These are phyloP conservation scores for Plutomurus gul DNA, from an alignment of 1,140 invertebrate genomes.

Conservation along the genomic window DNA sequence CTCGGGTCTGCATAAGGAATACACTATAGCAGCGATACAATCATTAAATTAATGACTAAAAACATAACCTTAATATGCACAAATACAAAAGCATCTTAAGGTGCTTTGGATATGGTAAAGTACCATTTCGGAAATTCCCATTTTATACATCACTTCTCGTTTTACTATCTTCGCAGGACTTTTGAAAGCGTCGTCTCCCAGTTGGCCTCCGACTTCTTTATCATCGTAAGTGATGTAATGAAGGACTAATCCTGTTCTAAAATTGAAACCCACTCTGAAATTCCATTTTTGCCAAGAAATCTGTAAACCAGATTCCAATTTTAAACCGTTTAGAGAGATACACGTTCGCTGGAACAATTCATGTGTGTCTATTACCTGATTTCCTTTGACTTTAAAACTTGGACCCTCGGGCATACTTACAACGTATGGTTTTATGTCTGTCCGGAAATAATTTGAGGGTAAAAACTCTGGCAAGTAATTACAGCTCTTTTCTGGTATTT, in stretches of 20 bases:
- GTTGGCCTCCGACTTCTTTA: not conserved
- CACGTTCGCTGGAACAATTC: not conserved
- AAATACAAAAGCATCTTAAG: too few species aligned
- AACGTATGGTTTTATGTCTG: slow-evolving; percentile 44
- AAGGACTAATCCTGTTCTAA: not conserved
- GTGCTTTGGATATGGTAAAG: too few species aligned
- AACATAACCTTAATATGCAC: too few species aligned
- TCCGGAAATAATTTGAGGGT: slow-evolving; percentile 24
- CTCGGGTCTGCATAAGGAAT: slow-evolving; percentile 48
- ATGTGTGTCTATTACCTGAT: not conserved
- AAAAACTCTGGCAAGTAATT: slow-evolving; percentile 45
- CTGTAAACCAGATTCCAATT: too few species aligned
- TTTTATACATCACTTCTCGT: not conserved
- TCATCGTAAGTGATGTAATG: not conserved
- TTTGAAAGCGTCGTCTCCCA: not conserved
- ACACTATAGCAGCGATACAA: too few species aligned
- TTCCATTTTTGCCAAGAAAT: slow-evolving; percentile 50
- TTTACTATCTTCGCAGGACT: not conserved
- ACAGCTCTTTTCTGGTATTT: not conserved
- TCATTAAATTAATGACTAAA: too few species aligned
- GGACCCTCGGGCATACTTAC: slow-evolving; percentile 44
- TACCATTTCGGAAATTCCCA: not conserved
- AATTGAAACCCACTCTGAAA: slow-evolving; percentile 23
- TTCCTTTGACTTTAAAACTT: slow-evolving; percentile 46
- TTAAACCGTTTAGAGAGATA: too few species aligned